Conservation (phyloP, 2,888 invertebrate species). For the Metallyticus violacea region DNA sequence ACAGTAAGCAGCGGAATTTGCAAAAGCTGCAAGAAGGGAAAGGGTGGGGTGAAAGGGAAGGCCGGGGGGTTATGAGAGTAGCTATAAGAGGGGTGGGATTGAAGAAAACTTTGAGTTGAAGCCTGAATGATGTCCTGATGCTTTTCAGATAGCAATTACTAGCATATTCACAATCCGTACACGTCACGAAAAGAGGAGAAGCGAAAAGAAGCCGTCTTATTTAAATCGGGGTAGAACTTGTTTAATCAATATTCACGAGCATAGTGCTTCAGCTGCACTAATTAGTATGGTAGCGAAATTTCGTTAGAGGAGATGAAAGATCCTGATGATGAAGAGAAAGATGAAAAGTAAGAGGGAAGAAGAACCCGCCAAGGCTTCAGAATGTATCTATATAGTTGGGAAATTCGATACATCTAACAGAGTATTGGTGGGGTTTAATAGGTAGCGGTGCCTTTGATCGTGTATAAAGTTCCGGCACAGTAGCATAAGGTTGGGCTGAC, state of each 20-base stretch:
- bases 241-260: constrained; percentile 12
- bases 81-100: not conserved
- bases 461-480: not conserved
- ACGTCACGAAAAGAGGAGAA: not conserved
- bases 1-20: constrained; percentile 4
- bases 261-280: constrained; percentile 5
- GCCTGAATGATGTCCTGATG: constrained; percentile 11
- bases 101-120: constrained; percentile 6
- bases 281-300: constrained; percentile 2
- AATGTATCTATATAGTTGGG: not conserved
- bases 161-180: constrained; percentile 21
- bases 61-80: not conserved
- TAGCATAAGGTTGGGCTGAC: not conserved
- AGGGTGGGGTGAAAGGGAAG: not conserved
- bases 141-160: constrained; percentile 21
- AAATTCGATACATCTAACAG: not conserved
- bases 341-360: not conserved
- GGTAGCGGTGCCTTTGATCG: not conserved
- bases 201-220: not conserved
- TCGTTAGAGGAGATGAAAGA: not conserved
- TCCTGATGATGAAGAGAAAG: not conserved
- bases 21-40: not conserved
- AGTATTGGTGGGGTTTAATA: not conserved
- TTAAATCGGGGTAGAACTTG: constrained; percentile 6
- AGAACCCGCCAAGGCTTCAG: not conserved